Percentiles rank a stretch among this genome's conserved stretches.
phyloP scores from a whole-genome alignment of 2,113 vertebrate species.

The Globicephala melas region DNA sequence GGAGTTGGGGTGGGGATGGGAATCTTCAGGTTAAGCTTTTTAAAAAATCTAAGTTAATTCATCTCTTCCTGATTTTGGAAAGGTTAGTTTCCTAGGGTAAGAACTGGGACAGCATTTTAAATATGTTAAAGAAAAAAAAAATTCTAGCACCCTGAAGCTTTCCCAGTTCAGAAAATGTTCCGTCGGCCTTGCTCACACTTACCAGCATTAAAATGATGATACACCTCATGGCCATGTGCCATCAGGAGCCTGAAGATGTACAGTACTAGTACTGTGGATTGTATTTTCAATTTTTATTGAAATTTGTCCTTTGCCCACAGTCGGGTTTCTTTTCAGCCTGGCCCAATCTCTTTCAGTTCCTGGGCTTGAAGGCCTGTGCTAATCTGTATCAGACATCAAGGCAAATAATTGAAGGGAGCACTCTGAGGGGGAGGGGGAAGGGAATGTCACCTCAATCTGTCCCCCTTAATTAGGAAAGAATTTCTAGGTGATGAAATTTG shows the following conservation, averaged over 20 bases:
- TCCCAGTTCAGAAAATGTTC: conserved; percentile 67
- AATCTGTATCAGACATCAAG: conserved; percentile 81
- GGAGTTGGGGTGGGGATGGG: conserved; percentile 23
- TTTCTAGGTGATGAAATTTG: conserved; percentile 61
- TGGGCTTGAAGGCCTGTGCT: conserved; percentile 79
- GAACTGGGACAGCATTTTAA: conserved; percentile 72
- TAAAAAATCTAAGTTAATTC: conserved; percentile 61
- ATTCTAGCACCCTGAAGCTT: conserved; percentile 64
- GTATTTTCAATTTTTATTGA: conserved; percentile 78
- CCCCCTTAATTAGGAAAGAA: conserved; percentile 64
- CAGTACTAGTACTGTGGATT: conserved; percentile 78
- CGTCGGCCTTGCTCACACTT: conserved; percentile 73
- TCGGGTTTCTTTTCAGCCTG: conserved; percentile 78
- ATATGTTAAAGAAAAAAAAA: conserved; percentile 59
- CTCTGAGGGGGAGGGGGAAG: conserved; percentile 60
- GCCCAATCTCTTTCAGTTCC: conserved; percentile 80
- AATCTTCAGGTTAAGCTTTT: conserved; percentile 60
- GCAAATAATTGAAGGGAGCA: conserved; percentile 79
- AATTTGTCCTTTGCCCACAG: conserved; percentile 80
- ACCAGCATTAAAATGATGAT: conserved; percentile 74
- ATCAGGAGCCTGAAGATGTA: conserved; percentile 78
- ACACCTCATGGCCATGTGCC: conserved; percentile 77
- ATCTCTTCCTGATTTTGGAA: conserved; percentile 65
- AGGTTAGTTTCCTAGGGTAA: conserved; percentile 72
- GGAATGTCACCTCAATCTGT: conserved; percentile 74